Evolutionary conservation across 1,140 invertebrate species (phyloP).

Genomic region (Schmidtea mediterranea): DNA sequence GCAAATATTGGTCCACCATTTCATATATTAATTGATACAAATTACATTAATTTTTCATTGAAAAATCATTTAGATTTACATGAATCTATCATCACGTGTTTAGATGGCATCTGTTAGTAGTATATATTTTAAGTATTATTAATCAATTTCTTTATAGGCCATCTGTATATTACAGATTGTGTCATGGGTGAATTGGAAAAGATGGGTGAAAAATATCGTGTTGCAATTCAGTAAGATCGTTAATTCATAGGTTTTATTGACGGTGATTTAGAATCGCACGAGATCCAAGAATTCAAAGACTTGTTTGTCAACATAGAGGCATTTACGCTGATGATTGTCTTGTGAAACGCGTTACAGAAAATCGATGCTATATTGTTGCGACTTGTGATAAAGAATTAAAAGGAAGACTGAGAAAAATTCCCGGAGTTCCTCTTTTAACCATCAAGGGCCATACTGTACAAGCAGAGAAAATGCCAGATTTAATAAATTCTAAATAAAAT

Average conservation of each 20-base stretch:
- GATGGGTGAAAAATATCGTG: constrained; percentile 68
- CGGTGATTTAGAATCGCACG: constrained; percentile 59
- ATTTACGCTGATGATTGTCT: constrained; percentile 98
- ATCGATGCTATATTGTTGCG: constrained; percentile 96
- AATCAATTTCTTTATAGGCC: no score
- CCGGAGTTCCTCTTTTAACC: constrained; percentile 95
- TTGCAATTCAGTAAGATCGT: constrained; percentile 44
- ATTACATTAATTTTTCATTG: constrained; percentile 95
- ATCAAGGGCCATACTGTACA: constrained; percentile 12
- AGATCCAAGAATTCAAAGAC: constrained; percentile 66
- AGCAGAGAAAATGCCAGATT: constrained; percentile 85
- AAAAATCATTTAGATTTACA: constrained; percentile 91
- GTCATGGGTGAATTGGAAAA: constrained; percentile 94
- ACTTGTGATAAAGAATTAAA: constrained; percentile 95
- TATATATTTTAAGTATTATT: no score
- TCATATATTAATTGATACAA: constrained; percentile 82
- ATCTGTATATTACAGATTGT: constrained; percentile 92
- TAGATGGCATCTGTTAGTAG: constrained; percentile 70
- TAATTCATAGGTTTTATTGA: no score
- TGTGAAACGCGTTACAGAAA: constrained; percentile 72
- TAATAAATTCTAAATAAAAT: neutral
- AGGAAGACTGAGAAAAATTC: constrained; percentile 77
- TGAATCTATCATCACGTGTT: constrained; percentile 90
- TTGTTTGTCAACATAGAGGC: constrained; percentile 80
- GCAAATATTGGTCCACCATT: constrained; percentile 93